Conservation (phyloP, 2,797 vertebrate genomes). For the Ibycter americanus region DNA sequence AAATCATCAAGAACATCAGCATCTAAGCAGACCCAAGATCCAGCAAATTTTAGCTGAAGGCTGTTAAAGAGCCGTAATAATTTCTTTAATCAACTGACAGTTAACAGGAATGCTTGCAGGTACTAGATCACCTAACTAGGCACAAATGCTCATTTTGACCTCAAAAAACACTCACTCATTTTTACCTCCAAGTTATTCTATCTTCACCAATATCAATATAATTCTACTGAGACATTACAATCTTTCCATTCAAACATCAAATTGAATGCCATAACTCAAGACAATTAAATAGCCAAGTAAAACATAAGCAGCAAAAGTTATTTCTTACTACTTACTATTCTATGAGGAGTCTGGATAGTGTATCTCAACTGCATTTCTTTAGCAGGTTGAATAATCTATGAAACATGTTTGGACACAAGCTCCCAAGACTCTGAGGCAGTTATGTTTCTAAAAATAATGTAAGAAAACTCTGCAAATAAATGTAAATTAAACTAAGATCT, state of each 20-base stretch:
- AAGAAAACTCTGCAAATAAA: background rate
- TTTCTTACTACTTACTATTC: background rate
- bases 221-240: background rate
- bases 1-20: background rate
- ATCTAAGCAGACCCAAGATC: background rate
- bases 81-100: background rate
- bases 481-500: background rate
- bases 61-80: background rate
- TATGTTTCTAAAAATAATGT: background rate
- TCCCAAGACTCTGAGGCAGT: background rate
- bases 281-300: background rate
- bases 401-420: background rate
- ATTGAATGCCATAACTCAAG: background rate
- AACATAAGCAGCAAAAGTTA: background rate
- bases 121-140: background rate
- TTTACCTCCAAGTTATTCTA: background rate
- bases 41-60: background rate
- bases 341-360: background rate
- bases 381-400: background rate
- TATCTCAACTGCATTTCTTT: background rate
- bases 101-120: background rate
- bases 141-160: background rate
- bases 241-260: background rate
- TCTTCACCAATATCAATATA: background rate
- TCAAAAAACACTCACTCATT: background rate